A percentile compares a stretch with the other conserved stretches of the same genome.
Conservation (phyloP, 1,140 invertebrate species). For the Pinna nobilis region DNA sequence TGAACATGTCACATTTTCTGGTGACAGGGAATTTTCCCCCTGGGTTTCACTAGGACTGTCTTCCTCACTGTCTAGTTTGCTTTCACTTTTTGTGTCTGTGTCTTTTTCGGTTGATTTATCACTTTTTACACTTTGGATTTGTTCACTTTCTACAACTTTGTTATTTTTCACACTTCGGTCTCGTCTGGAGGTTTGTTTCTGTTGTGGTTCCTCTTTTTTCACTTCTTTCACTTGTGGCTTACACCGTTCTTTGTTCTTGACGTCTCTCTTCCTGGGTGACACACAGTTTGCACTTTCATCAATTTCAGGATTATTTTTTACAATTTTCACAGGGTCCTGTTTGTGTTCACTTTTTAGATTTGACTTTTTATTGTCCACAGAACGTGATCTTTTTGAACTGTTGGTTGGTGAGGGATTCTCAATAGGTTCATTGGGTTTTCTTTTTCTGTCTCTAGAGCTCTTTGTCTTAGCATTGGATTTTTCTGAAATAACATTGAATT, state of each 20-base stretch:
- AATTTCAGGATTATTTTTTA: too few relatives aligned
- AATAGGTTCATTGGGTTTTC: constrained; percentile 15
- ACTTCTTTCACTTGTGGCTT: not conserved
- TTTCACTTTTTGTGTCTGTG: too few relatives aligned
- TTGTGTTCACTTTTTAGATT: not conserved
- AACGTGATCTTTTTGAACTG: not conserved
- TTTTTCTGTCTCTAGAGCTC: constrained; percentile 17
- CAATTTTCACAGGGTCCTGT: not conserved
- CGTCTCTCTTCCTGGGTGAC: not conserved
- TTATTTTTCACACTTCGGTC: too few relatives aligned
- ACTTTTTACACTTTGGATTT: too few relatives aligned
- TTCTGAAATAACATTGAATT: constrained; percentile 1
- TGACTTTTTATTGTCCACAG: constrained; percentile 1
- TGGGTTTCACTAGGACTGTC: too few relatives aligned
- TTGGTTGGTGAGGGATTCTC: constrained; percentile 4
- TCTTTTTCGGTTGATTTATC: too few relatives aligned
- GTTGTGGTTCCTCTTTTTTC: constrained; percentile 6
- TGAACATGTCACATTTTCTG: too few relatives aligned
- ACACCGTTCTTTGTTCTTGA: constrained; percentile 11
- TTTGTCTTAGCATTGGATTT: constrained; percentile 3
- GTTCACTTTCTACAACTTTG: too few relatives aligned
- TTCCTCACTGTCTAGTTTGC: too few relatives aligned
- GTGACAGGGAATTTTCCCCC: too few relatives aligned
- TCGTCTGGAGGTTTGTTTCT: constrained; percentile 2
- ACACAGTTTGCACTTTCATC: too few relatives aligned